Base-by-base conservation (phyloP, 53 echinoderm and acorn worm genomes). In the Antedon mediterranea region DNA sequence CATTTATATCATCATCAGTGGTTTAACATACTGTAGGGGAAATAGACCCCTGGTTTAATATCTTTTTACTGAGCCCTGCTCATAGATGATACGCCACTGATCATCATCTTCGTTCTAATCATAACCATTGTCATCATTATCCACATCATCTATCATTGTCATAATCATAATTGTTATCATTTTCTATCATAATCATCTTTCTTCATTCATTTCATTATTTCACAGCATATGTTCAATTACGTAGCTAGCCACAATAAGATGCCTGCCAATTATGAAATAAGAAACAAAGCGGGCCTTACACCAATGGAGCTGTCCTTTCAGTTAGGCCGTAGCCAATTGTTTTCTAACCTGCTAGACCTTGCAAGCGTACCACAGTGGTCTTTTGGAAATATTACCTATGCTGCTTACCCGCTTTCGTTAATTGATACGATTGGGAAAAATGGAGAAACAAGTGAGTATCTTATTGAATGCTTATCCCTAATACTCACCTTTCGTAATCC, bases 301-400 rank as follows among this genome's bases (percentile, higher is more conserved):
- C 85, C 91, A 1, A 77, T 95, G 43, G 87, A 89, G 79, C 91
- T 95, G 29, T 91, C 95, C 30, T 91, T 84, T 82, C 82, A 84
- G 34, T 74, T 91, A 42, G 95, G 95, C 28, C 87, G 91, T 26
- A 83, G 76, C 32, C 85, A 95, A 73, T 87, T 95, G 34, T 95
- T 95, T 79, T 31, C 84, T 15, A 81, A 84, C 23, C 85, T 95
- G 7, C 70, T 95, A 8, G 95, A 95, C 75, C 84, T 91, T 3
- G 83, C 87, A 72, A 91, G 95, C 79, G 87, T 89, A 34, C 85
- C 87, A 0, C 89, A 89, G 76, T 95, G 95, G 95, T 81, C 79
- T 11, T 87, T 85, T 71, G 95, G 95, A 18, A 87, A 87, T 43
- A 73, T 95, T 30, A 85, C 89, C 23, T 91, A 84, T 78, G 89